These are phyloP conservation scores for Sceloporus tristichus DNA, from an alignment of 2,113 vertebrate species.

Conservation along the genomic window DNA sequence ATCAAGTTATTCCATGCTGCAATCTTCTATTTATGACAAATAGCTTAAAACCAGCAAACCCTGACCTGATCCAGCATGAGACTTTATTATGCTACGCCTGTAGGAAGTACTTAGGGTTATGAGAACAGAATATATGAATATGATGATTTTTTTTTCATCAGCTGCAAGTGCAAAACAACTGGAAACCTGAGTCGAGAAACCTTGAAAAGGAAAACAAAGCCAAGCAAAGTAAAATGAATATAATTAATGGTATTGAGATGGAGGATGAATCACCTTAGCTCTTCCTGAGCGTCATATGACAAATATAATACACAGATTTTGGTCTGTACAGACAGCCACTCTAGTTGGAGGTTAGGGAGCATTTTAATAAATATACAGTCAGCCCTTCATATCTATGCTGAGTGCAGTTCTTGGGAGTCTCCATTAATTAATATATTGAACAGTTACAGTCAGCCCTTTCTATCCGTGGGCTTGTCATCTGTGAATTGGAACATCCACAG, in stretches of 20 bases:
- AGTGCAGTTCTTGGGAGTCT: too few relatives aligned
- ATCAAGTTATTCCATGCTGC: too few relatives aligned
- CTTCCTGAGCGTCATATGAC: not conserved
- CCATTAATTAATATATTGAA: too few relatives aligned
- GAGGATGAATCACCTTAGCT: too few relatives aligned
- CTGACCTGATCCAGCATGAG: not conserved
- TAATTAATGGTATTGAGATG: not conserved
- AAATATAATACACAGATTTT: not conserved
- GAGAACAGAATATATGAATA: not conserved
- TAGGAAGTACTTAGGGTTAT: not conserved
- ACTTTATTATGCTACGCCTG: not conserved
- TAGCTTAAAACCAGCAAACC: slow-evolving; percentile 12
- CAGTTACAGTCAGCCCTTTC: too few relatives aligned
- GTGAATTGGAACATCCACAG: too few relatives aligned
- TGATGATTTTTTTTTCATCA: not conserved
- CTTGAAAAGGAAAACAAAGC: not conserved
- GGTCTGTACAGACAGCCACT: not conserved
- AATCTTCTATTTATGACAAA: not conserved
- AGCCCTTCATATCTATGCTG: too few relatives aligned
- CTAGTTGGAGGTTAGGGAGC: too few relatives aligned
- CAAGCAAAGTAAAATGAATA: slow-evolving; percentile 7
- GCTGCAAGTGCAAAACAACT: too few relatives aligned
- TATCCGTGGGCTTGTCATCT: too few relatives aligned
- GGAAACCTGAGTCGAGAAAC: not conserved
- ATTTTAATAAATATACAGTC: too few relatives aligned